These are phyloP conservation scores for Rhagonycha fulva DNA, from an alignment of 2,888 invertebrate genomes.

Conservation along the genomic window DNA sequence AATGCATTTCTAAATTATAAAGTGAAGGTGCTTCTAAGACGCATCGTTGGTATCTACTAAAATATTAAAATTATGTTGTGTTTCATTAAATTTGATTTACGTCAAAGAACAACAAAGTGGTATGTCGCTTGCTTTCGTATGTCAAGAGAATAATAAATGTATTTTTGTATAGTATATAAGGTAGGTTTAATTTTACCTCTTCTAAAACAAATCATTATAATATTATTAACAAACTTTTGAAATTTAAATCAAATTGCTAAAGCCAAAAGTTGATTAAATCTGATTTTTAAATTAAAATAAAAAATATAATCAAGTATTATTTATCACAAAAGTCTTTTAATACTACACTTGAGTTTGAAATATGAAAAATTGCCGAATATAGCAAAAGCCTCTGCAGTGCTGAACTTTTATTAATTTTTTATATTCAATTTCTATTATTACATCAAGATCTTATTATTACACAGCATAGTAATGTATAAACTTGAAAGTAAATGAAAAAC, in stretches of 20 bases:
- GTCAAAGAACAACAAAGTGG: not conserved
- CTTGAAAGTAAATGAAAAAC: not conserved
- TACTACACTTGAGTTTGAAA: not conserved
- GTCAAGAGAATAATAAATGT: not conserved
- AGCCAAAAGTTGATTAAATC: not conserved
- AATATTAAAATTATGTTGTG: slow-evolving; percentile 1
- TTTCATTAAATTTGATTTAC: slow-evolving; percentile 2
- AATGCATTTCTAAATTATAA: not conserved
- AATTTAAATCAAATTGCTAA: not conserved
- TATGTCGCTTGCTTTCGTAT: not conserved
- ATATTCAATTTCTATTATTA: not conserved
- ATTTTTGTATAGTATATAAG: not conserved
- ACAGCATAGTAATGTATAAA: not conserved
- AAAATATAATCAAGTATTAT: not conserved
- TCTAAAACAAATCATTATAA: not conserved
- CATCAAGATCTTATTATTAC: not conserved
- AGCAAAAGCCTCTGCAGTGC: not conserved
- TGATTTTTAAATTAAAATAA: not conserved
- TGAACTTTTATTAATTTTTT: not conserved
- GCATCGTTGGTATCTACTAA: not conserved
- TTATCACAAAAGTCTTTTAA: not conserved
- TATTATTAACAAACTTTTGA: not conserved
- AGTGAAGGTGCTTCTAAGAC: not conserved
- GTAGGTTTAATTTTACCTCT: not conserved
- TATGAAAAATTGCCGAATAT: not conserved